Evolutionary conservation across 2,797 vertebrate genomes (phyloP).

Genomic region (Philypnodon macrostomus): DNA sequence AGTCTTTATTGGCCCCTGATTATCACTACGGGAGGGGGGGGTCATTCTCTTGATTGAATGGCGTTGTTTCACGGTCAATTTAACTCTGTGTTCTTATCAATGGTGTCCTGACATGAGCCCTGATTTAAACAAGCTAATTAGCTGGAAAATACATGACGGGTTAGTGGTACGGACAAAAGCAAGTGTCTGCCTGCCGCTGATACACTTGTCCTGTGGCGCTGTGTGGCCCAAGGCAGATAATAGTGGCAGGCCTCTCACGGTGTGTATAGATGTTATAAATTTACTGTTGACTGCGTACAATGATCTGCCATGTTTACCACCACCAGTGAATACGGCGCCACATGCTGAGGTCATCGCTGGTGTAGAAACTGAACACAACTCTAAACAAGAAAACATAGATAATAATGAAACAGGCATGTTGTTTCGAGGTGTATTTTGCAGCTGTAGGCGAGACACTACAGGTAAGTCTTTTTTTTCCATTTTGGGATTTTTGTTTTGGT

Average conservation of each 20-base stretch:
- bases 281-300: background rate
- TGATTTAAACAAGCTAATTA: conserved; percentile 88
- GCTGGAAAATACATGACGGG: conserved; percentile 91
- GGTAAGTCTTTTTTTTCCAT: too few species aligned
- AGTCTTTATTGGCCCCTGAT: conserved; percentile 73
- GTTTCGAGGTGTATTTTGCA: too few species aligned
- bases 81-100: conserved; percentile 87
- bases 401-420: too few species aligned
- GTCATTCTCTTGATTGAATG: conserved; percentile 79
- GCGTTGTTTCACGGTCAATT: conserved; percentile 86
- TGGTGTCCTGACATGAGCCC: conserved; percentile 79
- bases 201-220: conserved; percentile 62
- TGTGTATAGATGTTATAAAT: conserved; percentile 12
- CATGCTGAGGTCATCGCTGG: background rate
- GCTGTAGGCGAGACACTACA: too few species aligned
- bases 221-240: conserved; percentile 27
- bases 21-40: conserved; percentile 68
- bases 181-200: conserved; percentile 70
- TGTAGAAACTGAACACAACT: too few species aligned
- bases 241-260: conserved; percentile 19
- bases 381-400: too few species aligned
- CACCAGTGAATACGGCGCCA: background rate
- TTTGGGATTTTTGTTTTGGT: too few species aligned
- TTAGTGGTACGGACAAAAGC: conserved; percentile 84
- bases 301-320: conserved; percentile 8